Conservation (phyloP, 2,888 invertebrate genomes). For the Peribatodes rhomboidaria region DNA sequence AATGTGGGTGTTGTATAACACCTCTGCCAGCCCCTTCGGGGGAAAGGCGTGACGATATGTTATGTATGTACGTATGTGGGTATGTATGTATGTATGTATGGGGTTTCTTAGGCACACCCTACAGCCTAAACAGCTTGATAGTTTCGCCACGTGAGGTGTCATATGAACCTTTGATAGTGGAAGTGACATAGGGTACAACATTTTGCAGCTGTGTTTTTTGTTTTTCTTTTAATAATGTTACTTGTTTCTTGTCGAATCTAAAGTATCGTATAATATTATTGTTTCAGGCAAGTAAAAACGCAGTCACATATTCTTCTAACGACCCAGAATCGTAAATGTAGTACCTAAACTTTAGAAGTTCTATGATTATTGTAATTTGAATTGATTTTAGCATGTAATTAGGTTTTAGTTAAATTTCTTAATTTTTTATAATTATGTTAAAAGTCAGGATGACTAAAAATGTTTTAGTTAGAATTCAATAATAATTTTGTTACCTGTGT, state of each 20-base stretch:
- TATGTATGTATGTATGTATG: too few relatives aligned
- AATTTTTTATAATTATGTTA: constrained; percentile 41
- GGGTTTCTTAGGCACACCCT: too few relatives aligned
- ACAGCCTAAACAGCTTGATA: too few relatives aligned
- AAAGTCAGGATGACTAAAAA: constrained; percentile 56
- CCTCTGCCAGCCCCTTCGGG: too few relatives aligned
- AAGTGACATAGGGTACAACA: too few relatives aligned
- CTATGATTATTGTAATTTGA: constrained; percentile 41
- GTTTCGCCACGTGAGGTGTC: too few relatives aligned
- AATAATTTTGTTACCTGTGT: constrained; percentile 55
- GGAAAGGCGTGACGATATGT: too few relatives aligned
- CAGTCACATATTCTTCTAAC: constrained; percentile 65
- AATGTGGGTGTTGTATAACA: too few relatives aligned
- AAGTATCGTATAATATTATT: constrained; percentile 37
- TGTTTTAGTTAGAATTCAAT: constrained; percentile 44
- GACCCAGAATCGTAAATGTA: constrained; percentile 65
- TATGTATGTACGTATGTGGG: too few relatives aligned
- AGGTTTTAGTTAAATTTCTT: constrained; percentile 40
- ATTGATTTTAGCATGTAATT: constrained; percentile 40
- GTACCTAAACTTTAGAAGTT: constrained; percentile 45
- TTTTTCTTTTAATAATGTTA: too few relatives aligned
- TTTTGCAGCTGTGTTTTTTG: too few relatives aligned
- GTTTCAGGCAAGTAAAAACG: constrained; percentile 78
- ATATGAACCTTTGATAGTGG: too few relatives aligned
- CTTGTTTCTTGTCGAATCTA: neutral